Evolutionary conservation across 2,113 vertebrate species (phyloP), one percentile per base, ranked within the genome.

Genomic region (Anolis carolinensis): DNA sequence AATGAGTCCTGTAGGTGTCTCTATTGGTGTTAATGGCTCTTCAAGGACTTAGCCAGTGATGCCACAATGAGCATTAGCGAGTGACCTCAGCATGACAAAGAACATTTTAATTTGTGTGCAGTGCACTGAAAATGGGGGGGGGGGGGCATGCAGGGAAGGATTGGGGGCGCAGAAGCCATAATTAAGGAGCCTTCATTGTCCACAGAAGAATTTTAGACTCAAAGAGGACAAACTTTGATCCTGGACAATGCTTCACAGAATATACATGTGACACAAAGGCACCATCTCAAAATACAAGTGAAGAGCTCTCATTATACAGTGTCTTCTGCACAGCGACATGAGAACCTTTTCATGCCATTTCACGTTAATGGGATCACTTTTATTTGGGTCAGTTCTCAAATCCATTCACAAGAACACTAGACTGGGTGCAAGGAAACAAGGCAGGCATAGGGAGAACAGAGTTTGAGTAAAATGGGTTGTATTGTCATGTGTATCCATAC

Each of bases 21-120:
- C 96, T 97, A 97, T 86, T 95, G 92, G 96, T 94, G 55, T 97
- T 98, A 95, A 98, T 95, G 92, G 97, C 97, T 96, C 97, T 97
- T 95, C 39, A 97, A 78, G 94, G 81, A 95, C 95, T 96, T 97
- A 95, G 92, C 94, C 96, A 59, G 97, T 97, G 96, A 98, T 97
- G 95, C 97, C 96, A 30, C 97, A 97, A 92, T 98, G 95, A 95
- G 96, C 97, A 79, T 96, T 96, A 9, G 96, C 97, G 0, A 95
- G 95, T 0, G 95, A 97, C 95, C 95, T 97, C 97, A 97, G 97
- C 0, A 14, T 71, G 95, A 84, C 89, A 94, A 92, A 90, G 94
- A 95, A 32, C 95, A 96, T 90, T 94, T 84, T 50, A 88, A 67
- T 21, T 50, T 6, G 27, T 21, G 21, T 2, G 16, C 62, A 50